Percentiles rank a stretch among this genome's conserved stretches.
Evolutionary conservation across 2,113 vertebrate species (phyloP).

Genomic region (Columbina picui): DNA sequence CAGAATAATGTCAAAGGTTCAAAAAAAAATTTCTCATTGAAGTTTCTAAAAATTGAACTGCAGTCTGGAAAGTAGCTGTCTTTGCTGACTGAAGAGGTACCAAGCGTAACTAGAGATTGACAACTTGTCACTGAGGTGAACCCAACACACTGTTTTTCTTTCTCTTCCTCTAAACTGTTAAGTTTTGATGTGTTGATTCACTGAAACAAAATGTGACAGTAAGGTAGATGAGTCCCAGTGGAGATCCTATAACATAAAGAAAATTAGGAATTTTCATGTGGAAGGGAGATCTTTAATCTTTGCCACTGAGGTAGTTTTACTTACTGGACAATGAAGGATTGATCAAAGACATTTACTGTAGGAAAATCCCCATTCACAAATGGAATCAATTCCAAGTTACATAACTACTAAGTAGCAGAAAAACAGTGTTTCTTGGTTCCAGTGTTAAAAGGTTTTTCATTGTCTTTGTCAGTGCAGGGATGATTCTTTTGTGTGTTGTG

Average conservation of each 20-base stretch:
- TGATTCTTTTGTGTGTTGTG: background rate
- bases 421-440: background rate
- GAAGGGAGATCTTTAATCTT: background rate
- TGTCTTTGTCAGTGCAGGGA: background rate
- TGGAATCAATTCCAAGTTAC: background rate
- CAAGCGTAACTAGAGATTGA: background rate
- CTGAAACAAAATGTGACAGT: background rate
- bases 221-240: background rate
- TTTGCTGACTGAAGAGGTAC: background rate
- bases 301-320: background rate
- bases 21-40: background rate
- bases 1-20: background rate
- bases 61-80: background rate
- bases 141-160: background rate
- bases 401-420: background rate
- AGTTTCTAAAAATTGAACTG: background rate
- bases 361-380: background rate
- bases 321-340: background rate
- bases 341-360: background rate
- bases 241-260: background rate
- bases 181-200: background rate
- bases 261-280: background rate
- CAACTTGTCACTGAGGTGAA: background rate
- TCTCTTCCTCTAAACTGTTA: background rate
- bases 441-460: background rate